A percentile compares a stretch with the other conserved stretches of the same genome.
These are phyloP conservation scores for Heliconius ismenius DNA, from an alignment of 2,888 invertebrate species.

Conservation along the genomic window DNA sequence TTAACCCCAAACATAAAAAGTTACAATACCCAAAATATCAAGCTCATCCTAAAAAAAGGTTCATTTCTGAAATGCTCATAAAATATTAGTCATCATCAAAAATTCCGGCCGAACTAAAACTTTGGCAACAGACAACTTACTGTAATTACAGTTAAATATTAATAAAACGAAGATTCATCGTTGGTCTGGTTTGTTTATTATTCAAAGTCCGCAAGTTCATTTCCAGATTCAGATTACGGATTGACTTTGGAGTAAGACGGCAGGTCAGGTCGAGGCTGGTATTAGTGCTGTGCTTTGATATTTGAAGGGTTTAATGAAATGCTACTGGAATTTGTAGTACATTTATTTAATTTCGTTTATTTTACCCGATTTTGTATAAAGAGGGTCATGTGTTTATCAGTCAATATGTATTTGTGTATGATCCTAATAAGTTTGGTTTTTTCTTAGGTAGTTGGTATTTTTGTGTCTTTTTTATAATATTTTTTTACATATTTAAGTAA, in stretches of 20 bases:
- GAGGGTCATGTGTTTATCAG: neutral
- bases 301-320: neutral
- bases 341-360: neutral
- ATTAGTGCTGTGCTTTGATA: neutral
- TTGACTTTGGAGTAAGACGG: conserved; percentile 22
- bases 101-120: conserved; percentile 35
- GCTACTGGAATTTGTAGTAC: neutral
- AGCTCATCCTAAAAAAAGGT: neutral
- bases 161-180: conserved; percentile 37
- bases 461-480: no score
- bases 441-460: no score
- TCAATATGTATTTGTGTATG: no score
- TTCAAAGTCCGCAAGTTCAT: conserved; percentile 36
- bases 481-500: no score
- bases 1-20: neutral
- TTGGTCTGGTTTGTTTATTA: conserved; percentile 36
- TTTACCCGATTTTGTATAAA: neutral
- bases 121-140: conserved; percentile 38
- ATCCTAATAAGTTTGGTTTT: no score
- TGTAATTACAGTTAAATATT: conserved; percentile 42
- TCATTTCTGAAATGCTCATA: conserved; percentile 5
- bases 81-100: conserved; percentile 25
- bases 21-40: neutral
- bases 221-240: conserved; percentile 30
- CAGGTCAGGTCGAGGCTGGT: neutral